phyloP scores from a whole-genome alignment of 2,113 vertebrate genomes.

The Microtus oregoni region DNA sequence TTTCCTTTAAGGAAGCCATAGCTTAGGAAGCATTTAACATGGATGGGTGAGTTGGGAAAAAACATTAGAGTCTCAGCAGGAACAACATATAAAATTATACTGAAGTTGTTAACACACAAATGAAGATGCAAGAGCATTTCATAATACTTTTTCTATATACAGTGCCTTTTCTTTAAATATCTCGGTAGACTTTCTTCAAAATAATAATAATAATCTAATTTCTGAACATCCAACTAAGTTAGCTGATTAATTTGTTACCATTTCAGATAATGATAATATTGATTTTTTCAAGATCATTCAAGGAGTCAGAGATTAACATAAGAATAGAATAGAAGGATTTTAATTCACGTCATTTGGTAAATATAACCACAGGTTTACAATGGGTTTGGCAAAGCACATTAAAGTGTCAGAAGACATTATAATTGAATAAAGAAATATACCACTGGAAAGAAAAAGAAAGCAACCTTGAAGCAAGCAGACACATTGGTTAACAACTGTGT shows the following conservation, averaged over 20 bases:
- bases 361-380: constrained; percentile 28
- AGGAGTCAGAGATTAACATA: constrained; percentile 19
- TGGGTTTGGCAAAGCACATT: constrained; percentile 15
- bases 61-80: constrained; percentile 13
- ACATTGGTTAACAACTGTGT: not conserved
- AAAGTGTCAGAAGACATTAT: constrained; percentile 42
- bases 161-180: constrained; percentile 64
- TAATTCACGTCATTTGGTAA: constrained; percentile 50
- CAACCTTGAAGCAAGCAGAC: constrained; percentile 19
- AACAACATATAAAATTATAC: constrained; percentile 54
- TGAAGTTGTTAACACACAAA: constrained; percentile 57
- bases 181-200: constrained; percentile 60
- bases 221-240: constrained; percentile 48
- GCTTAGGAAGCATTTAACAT: constrained; percentile 46
- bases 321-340: constrained; percentile 37
- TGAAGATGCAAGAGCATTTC: constrained; percentile 50
- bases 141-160: constrained; percentile 45
- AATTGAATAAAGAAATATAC: constrained; percentile 14
- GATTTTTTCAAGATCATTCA: constrained; percentile 67
- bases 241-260: constrained; percentile 7
- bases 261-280: constrained; percentile 52
- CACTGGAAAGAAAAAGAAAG: not conserved
- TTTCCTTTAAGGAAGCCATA: constrained; percentile 23
- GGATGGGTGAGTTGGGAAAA: constrained; percentile 9
- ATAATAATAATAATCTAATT: constrained; percentile 74